phyloP scores from a whole-genome alignment of 2,113 vertebrate species.

The Gulo gulo region DNA sequence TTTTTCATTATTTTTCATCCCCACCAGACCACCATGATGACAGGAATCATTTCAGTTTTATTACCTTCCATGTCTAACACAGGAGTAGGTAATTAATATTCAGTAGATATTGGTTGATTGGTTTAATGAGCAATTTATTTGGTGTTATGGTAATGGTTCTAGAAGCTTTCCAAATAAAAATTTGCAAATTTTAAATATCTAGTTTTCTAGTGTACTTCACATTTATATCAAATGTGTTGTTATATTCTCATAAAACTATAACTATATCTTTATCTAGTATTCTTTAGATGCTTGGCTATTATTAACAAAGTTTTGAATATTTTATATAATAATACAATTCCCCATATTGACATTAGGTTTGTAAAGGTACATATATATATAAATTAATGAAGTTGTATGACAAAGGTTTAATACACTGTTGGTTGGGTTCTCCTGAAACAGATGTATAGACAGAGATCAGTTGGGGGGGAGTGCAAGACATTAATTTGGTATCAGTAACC shows the following conservation, averaged over 20 bases:
- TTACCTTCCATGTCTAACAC: not conserved
- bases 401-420: not conserved
- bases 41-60: not conserved
- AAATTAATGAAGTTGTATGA: not conserved
- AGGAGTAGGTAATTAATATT: not conserved
- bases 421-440: not conserved
- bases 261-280: not conserved
- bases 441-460: not conserved
- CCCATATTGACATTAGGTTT: not conserved
- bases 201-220: not conserved
- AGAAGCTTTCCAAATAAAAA: not conserved
- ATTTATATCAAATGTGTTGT: not conserved
- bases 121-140: constrained; percentile 2
- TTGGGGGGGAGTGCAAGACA: not conserved
- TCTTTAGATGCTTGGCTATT: not conserved
- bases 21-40: not conserved
- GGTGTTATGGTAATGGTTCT: not conserved
- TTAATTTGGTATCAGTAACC: not conserved
- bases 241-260: not conserved
- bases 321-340: not conserved
- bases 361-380: not conserved
- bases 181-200: not conserved
- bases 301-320: not conserved
- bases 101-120: not conserved
- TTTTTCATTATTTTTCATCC: constrained; percentile 18